Evolutionary conservation across 2,888 invertebrate species (phyloP), one percentile per base, ranked within the genome.

Genomic region (Trissolcus brochymenae): DNA sequence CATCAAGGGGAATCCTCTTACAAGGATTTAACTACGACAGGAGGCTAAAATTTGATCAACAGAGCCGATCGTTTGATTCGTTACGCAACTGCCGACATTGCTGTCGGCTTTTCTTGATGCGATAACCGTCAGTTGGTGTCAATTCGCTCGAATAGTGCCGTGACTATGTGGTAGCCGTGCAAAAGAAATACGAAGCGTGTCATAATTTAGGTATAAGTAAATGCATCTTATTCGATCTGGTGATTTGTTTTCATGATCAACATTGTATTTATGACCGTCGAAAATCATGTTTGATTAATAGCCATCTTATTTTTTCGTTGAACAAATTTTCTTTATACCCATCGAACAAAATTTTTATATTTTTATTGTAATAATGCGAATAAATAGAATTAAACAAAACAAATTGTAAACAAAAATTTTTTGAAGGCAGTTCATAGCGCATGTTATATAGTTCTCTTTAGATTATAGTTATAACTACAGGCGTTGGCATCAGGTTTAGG

Each of bases 391-490:
- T n/a, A n/a, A n/a, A n/a, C n/a, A n/a, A n/a, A n/a, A n/a, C n/a
- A n/a, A n/a, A n/a, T n/a, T n/a, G n/a, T n/a, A n/a, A n/a, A n/a
- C n/a, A n/a, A n/a, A n/a, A n/a, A n/a, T n/a, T n/a, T n/a, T n/a
- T n/a, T n/a, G n/a, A n/a, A n/a, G n/a, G n/a, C n/a, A n/a, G n/a
- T n/a, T n/a, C n/a, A n/a, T n/a, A n/a, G n/a, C n/a, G n/a, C n/a
- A n/a, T n/a, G n/a, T n/a, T n/a, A n/a, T n/a, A n/a, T n/a, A n/a
- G n/a, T n/a, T n/a, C n/a, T n/a, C n/a, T n/a, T n/a, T 60, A 25
- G 60, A 62, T 75, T 75, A 70, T 75, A 70, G 75, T 75, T 75
- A 68, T 78, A 75, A 78, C 71, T 75, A 67, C 67, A 72, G 78
- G 75, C 72, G 71, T 75, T 75, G 75, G 72, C 74, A 74, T 74